Evolutionary conservation across 1,140 invertebrate species (phyloP), one percentile per base, ranked within the genome.

Genomic region (Dendroctonus ponderosae): DNA sequence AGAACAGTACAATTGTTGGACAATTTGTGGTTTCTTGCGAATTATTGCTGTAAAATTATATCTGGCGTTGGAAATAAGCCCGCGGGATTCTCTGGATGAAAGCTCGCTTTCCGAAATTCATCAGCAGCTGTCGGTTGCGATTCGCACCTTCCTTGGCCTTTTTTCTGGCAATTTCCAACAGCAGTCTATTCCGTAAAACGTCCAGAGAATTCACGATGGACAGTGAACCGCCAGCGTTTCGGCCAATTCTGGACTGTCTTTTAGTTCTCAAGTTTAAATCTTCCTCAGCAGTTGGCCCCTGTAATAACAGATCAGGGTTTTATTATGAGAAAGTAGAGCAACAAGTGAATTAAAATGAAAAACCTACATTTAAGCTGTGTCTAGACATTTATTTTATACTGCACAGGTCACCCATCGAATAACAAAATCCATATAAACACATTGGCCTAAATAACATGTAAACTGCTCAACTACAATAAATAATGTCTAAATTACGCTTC

Each of bases 131-230:
- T 62, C 79, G 69, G 71, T 83, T 83, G 52, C 77, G 62, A 65
- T 70, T 75, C 42, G 72, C 73, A 7, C 71, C 72, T 64, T 89
- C 84, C 66, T 87, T 83, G 82, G 88, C 87, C 76, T 88, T 85
- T 75, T 89, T 86, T 72, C 89, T 82, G 37, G 87, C 87, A 54
- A 91, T 87, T 80, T 91, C 89, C 57, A 91, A 78, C 43, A 90
- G 78, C 62, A 91, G 81, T 71, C 89, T 81, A 76, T 90, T 87
- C 56, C 89, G 84, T 3, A 91, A 82, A 41, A 91, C 88, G 77
- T 91, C 89, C 82, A 91, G 82, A 7, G 89, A 88, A 79, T 89
- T 89, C 71, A 88, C 88, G 76, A 91, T 90, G 50, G 89, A 91
- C 46, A 91, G 81, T 48, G 88, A 90, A 39, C 86, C 87, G 0